phyloP scores from a whole-genome alignment of 2,888 invertebrate genomes.

The Cremastinae sp. region DNA sequence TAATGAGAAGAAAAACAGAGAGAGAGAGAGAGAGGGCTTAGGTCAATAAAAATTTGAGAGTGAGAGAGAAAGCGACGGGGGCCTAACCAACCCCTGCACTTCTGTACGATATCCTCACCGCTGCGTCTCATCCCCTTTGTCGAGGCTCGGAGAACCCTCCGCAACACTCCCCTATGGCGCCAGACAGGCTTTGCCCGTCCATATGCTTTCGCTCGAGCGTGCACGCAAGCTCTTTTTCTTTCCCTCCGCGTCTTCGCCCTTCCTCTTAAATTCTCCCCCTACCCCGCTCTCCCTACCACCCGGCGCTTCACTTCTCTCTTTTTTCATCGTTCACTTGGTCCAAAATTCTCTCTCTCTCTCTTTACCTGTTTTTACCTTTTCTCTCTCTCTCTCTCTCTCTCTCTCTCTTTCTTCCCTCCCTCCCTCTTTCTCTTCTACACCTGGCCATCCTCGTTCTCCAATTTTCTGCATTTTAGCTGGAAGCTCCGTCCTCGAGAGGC shows the following conservation, averaged over 20 bases:
- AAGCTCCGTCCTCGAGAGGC: conserved; percentile 15
- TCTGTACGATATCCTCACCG: conserved; percentile 51
- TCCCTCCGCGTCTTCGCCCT: conserved; percentile 14
- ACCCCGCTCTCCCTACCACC: conserved; percentile 37
- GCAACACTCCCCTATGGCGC: conserved; percentile 61
- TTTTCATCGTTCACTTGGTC: conserved; percentile 17
- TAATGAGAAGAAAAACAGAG: too few species aligned
- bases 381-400: conserved; percentile 29
- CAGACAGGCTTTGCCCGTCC: conserved; percentile 43
- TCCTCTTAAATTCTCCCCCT: conserved; percentile 43
- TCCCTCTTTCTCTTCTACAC: conserved; percentile 2
- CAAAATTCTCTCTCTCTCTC: conserved; percentile 47
- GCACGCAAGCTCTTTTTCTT: conserved; percentile 58
- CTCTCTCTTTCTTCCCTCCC: conserved; percentile 6
- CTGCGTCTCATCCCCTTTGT: conserved; percentile 49
- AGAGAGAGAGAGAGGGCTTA: too few species aligned
- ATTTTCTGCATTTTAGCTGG: background rate
- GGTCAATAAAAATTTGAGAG: too few species aligned
- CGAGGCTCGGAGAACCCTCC: conserved; percentile 62
- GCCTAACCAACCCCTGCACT: conserved; percentile 54
- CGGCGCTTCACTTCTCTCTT: conserved; percentile 44
- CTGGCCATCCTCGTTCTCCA: background rate
- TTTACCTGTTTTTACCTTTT: conserved; percentile 45
- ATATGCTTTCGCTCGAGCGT: conserved; percentile 57
- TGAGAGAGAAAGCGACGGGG: conserved; percentile 41